A percentile compares a stretch with the other conserved stretches of the same genome.
phyloP scores from a whole-genome alignment of 2,888 invertebrate species.

The Atethmia centrago region DNA sequence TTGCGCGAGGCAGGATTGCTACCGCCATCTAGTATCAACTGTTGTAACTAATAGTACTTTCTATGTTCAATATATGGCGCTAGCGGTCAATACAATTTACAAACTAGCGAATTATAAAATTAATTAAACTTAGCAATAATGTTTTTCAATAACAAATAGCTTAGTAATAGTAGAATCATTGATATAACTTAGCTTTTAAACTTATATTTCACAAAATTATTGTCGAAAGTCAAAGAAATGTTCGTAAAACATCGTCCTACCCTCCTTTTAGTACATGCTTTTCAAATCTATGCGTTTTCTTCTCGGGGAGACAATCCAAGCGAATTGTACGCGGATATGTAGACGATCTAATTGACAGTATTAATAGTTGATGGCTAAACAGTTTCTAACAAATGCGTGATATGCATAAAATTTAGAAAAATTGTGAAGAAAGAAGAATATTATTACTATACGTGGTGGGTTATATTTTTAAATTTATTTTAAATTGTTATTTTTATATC shows the following conservation, averaged over 20 bases:
- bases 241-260: slow-evolving; percentile 62
- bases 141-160: slow-evolving; percentile 43
- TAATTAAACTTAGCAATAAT: slow-evolving; percentile 47
- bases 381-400: slow-evolving; percentile 79
- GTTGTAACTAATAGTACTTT: slow-evolving; percentile 40
- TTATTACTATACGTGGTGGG: slow-evolving; percentile 76
- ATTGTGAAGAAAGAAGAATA: slow-evolving; percentile 81
- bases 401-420: slow-evolving; percentile 83
- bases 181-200: slow-evolving; percentile 36
- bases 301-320: slow-evolving; percentile 61
- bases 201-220: slow-evolving; percentile 51
- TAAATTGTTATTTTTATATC: background rate
- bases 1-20: slow-evolving; percentile 17
- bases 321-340: slow-evolving; percentile 74
- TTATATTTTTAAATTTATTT: slow-evolving; percentile 74
- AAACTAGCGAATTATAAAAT: slow-evolving; percentile 48
- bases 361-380: slow-evolving; percentile 77
- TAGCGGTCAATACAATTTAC: slow-evolving; percentile 35
- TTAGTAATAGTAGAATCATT: slow-evolving; percentile 51
- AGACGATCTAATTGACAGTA: slow-evolving; percentile 84
- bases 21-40: slow-evolving; percentile 56
- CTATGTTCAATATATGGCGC: slow-evolving; percentile 54
- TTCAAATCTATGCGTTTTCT: slow-evolving; percentile 60
- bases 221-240: slow-evolving; percentile 47
- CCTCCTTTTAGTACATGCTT: slow-evolving; percentile 63